Base-by-base conservation (phyloP, 1,140 invertebrate species). In the Olivierus martensii region DNA sequence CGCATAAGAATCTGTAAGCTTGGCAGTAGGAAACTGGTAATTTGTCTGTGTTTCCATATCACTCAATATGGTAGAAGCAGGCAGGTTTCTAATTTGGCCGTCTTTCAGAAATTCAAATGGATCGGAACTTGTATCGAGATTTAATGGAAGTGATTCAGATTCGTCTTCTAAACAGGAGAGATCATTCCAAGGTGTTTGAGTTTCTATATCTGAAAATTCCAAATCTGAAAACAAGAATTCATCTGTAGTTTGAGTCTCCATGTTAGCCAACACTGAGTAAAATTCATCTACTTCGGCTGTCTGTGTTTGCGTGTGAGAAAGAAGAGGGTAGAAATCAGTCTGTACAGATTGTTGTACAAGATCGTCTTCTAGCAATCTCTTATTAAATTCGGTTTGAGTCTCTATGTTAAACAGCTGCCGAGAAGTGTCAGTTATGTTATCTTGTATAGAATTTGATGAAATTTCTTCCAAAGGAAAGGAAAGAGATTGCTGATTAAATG, bases 121-220 rank as follows among this genome's bases (percentile, higher is more conserved):
- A 38, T 56, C 49, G 15, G 28, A 14, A 35, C 41, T 22, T 5
- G 39, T 22, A 10, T n/a, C 37, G n/a, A 28, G 14, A 51, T 10
- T 37, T 6, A 51, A 36, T 15, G 19, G 39, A n/a, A 48, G 46
- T 43, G 51, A 56, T 44, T 56, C 54, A 12, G 54, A 51, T 12
- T 56, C 38, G 34, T 52, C 49, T 45, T 54, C 52, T 50, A 55
- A 39, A 19, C 46, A 45, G 7, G 44, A 49, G n/a, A 56, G 51
- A 49, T 58, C 53, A 3, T 55, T 53, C 57, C 57, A 58, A 11
- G 57, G 48, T 15, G 58, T 59, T 49, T 59, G 58, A 11, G 58
- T 59, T 52, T 59, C 51, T 15, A 55, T 59, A 28, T 59, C 55
- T 10, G 47, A 54, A 44, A 59, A 57, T 42, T 50, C 53, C 21